A percentile compares a stretch with the other conserved stretches of the same genome.
Evolutionary conservation across 2,797 vertebrate genomes (phyloP).

Genomic region (Pipistrellus pygmaeus): DNA sequence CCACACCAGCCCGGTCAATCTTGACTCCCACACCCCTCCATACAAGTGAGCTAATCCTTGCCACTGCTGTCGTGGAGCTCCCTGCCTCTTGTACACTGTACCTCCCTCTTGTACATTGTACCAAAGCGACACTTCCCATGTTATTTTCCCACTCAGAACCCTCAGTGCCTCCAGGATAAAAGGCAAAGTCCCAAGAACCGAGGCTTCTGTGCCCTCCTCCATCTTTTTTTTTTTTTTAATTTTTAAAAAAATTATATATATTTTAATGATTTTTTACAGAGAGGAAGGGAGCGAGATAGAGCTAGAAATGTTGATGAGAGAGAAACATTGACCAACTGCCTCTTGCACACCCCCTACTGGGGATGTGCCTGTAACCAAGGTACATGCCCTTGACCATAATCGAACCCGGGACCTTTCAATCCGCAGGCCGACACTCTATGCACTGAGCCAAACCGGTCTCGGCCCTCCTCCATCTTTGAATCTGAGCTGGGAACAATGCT

Average conservation of each 20-base stretch:
- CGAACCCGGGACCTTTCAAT: too few relatives aligned
- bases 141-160: not conserved
- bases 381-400: too few relatives aligned
- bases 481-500: fast-evolving
- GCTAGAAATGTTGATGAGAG: too few relatives aligned
- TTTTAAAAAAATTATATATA: too few relatives aligned
- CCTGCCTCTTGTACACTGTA: fast-evolving
- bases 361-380: too few relatives aligned
- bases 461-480: not conserved
- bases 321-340: too few relatives aligned
- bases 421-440: too few relatives aligned
- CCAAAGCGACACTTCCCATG: not conserved
- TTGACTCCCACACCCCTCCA: not conserved
- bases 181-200: not conserved
- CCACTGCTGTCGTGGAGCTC: not conserved
- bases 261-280: too few relatives aligned
- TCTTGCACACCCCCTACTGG: too few relatives aligned
- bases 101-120: not conserved
- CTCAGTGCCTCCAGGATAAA: not conserved
- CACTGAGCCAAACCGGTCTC: too few relatives aligned
- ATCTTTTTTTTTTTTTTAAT: not conserved
- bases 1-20: not conserved
- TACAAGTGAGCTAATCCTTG: fast-evolving
- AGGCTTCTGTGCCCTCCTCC: not conserved
- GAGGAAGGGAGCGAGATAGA: too few relatives aligned